Evolutionary conservation across 30 jellyfish, hydroid and myxozoan genomes (phyloP), one percentile per base, ranked within the genome.

Genomic region (Aurelia coerulea): DNA sequence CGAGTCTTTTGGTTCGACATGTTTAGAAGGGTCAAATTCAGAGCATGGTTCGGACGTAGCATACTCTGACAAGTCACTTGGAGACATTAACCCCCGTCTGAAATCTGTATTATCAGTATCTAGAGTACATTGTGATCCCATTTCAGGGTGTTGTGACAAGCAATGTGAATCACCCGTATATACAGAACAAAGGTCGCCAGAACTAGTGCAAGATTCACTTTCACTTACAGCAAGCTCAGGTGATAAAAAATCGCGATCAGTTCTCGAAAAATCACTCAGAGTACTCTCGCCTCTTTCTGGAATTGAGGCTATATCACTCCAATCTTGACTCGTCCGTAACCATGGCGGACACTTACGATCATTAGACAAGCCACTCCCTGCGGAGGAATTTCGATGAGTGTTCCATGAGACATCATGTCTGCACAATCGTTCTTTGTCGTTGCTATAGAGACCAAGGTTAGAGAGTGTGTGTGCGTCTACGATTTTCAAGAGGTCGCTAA

Each of bases 401-500:
- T 70, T 50, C 71, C 72, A 66, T 12, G 51, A 56, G 16, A 69
- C 80, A 56, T 84, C 80, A 19, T 62, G 81, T 58, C 67, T 80
- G 82, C 86, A 84, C 23, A 70, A 70, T 15, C 54, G 70, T 14
- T 31, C 75, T 60, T 16, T 75, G 72, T 32, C 64, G 62, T 73
- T 73, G 76, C 56, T 76, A 58, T 84, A 84, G 35, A 84, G 81
- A 5, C 93, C 88, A 23, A 84, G 46, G 53, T 74, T 84, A 13
- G 93, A 74, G 52, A 84, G 46, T 29, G 93, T 84, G 64, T 79
- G 89, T 9, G 90, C 52, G 51, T 79, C 85, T 63, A 79, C 96
- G 14, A 77, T 79, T 53, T 79, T 78, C 46, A 71, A 51, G 11
- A 75, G 76, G 54, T 84, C 93, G 34, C 52, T 5, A 62, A 84